Evolutionary conservation across 2,113 vertebrate genomes (phyloP).

Genomic region (Chloebia gouldiae): DNA sequence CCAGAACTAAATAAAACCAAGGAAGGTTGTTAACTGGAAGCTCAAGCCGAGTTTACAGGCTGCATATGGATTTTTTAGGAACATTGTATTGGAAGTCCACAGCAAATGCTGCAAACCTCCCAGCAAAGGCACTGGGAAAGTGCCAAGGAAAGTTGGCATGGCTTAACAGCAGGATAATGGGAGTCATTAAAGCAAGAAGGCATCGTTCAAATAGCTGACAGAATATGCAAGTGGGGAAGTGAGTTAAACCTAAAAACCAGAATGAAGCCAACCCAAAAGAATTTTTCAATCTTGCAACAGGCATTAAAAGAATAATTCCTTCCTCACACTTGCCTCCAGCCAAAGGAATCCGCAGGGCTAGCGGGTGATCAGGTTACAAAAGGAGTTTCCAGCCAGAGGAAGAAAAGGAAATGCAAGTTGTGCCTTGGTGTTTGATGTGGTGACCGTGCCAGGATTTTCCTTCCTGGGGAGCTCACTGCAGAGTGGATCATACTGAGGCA

Average conservation of each 20-base stretch:
- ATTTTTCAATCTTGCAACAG: not conserved
- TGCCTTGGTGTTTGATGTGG: not conserved
- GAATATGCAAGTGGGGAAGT: not conserved
- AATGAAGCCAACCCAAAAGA: not conserved
- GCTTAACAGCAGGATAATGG: not conserved
- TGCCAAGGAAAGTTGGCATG: not conserved
- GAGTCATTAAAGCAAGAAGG: not conserved
- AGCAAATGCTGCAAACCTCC: not conserved
- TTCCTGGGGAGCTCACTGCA: fast-evolving
- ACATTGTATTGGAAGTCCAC: not conserved
- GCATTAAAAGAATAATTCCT: not conserved
- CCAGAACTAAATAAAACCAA: not conserved
- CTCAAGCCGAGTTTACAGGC: not conserved
- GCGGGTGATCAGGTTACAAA: not conserved
- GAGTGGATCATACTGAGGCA: not conserved
- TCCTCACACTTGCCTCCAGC: not conserved
- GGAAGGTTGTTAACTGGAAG: not conserved
- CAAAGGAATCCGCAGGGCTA: not conserved
- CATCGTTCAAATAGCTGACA: not conserved
- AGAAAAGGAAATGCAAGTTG: not conserved
- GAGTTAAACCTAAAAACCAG: not conserved
- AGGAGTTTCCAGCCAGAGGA: not conserved
- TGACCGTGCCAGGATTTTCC: not conserved
- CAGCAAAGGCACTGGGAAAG: not conserved
- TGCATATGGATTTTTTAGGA: not conserved